Evolutionary conservation across 2,888 invertebrate species (phyloP), one percentile per base, ranked within the genome.

Genomic region (Hydraecia micacea): DNA sequence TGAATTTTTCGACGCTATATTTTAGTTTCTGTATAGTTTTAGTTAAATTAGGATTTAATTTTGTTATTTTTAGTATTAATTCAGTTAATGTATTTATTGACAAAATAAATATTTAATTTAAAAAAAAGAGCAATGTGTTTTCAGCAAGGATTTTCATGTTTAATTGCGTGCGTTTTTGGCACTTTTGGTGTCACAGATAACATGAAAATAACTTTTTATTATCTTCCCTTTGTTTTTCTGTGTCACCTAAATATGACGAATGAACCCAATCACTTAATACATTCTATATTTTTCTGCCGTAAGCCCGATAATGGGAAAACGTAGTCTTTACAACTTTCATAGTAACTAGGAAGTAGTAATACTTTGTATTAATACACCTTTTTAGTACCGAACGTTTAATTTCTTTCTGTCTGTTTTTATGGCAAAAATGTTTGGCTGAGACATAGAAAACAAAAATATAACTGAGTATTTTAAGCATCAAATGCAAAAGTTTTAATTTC

Each of bases 201-300:
- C 42, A 62, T 15, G 6, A 52, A 42, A 25, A 13, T 42, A 39
- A 28, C 32, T 39, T 58, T 65, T 71, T 58, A 39, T 70, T 68
- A 11, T 18, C 15, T 9, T 58, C 5, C 8, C 65, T 46, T 78
- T 18, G 18, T 42, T 60, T 60, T 58, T 52, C 28, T 55, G 55
- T 60, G 21, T 60, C n/a, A 60, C 52, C 18, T 62, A n/a, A n/a
- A 21, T 55, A 36, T 36, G 32, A 42, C 15, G 21, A n/a, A 36
- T n/a, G 13, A 65, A 36, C 60, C 46, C 66, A 78, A 81, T 85
- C 70, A 81, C 66, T 39, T 81, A 85, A 73, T 39, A 65, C 52
- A 42, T 66, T 42, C 2, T 25, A n/a, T 63, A 32, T 73, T 75
- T 60, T 63, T 32, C 15, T 52, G 13, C 25, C 66, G n/a, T 73